A percentile compares a stretch with the other conserved stretches of the same genome.
These are phyloP conservation scores for Acrossocheilus fasciatus DNA, from an alignment of 2,797 vertebrate genomes.

Conservation along the genomic window DNA sequence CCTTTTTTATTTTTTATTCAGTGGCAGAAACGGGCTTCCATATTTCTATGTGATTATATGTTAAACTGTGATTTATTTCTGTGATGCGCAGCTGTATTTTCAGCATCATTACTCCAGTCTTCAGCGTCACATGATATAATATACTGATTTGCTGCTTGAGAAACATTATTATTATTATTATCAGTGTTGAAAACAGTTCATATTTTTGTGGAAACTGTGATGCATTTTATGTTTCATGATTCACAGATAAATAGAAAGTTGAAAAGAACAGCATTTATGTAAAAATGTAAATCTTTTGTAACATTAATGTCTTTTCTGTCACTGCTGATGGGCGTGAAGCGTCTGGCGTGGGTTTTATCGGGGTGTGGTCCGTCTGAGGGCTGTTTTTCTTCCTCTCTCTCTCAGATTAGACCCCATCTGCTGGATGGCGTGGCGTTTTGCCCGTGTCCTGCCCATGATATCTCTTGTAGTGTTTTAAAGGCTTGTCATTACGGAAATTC, in stretches of 20 bases:
- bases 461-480: conserved; percentile 64
- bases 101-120: not conserved
- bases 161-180: not conserved
- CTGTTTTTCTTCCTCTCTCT: conserved; percentile 54
- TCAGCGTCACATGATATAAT: not conserved
- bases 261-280: not conserved
- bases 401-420: conserved; percentile 80
- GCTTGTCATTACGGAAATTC: conserved; percentile 75
- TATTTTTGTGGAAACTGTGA: no score
- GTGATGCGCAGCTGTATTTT: not conserved
- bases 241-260: not conserved
- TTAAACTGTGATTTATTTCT: not conserved
- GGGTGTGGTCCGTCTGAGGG: conserved; percentile 41
- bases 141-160: not conserved
- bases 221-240: no score
- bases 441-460: conserved; percentile 37
- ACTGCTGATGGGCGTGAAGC: not conserved
- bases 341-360: not conserved
- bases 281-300: not conserved
- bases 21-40: no score
- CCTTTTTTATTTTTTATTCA: no score
- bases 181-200: not conserved
- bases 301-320: not conserved
- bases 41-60: not conserved
- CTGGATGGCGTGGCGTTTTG: conserved; percentile 65